A percentile compares a stretch with the other conserved stretches of the same genome.
These are phyloP conservation scores for Capricornis sumatraensis DNA, from an alignment of 2,113 vertebrate species.

Conservation along the genomic window DNA sequence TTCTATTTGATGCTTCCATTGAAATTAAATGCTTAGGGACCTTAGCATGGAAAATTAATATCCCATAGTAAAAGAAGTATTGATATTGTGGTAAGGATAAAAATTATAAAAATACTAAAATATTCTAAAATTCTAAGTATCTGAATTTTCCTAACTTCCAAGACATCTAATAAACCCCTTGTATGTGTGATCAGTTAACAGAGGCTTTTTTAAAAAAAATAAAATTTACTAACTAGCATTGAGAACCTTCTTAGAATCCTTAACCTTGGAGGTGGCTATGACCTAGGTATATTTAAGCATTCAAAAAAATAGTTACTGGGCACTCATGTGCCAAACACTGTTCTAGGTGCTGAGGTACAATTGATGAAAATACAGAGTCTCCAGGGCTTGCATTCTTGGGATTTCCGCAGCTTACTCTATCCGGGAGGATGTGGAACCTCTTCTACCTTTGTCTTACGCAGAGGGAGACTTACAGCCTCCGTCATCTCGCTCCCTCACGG, in stretches of 20 bases:
- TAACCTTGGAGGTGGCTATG: not conserved
- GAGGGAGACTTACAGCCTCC: not conserved
- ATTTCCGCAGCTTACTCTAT: not conserved
- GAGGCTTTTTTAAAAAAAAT: not conserved
- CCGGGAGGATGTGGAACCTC: not conserved
- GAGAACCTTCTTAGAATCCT: not conserved
- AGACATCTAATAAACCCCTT: not conserved
- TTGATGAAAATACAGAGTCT: not conserved
- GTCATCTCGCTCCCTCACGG: not conserved
- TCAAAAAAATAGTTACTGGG: not conserved
- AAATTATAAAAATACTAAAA: not conserved
- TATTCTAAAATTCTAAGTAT: not conserved
- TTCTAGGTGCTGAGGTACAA: not conserved
- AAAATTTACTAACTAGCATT: not conserved
- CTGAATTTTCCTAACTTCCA: not conserved
- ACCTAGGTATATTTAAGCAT: not conserved
- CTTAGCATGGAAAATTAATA: slow-evolving; percentile 28
- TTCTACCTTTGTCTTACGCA: not conserved
- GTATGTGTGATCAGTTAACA: not conserved
- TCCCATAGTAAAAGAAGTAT: not conserved
- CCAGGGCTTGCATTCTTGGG: not conserved
- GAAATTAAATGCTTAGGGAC: slow-evolving; percentile 26
- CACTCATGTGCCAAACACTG: not conserved
- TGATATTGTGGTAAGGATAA: not conserved
- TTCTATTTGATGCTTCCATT: not conserved